These are phyloP conservation scores for Resseliella maxima DNA, from an alignment of 2,888 invertebrate species.

Conservation along the genomic window DNA sequence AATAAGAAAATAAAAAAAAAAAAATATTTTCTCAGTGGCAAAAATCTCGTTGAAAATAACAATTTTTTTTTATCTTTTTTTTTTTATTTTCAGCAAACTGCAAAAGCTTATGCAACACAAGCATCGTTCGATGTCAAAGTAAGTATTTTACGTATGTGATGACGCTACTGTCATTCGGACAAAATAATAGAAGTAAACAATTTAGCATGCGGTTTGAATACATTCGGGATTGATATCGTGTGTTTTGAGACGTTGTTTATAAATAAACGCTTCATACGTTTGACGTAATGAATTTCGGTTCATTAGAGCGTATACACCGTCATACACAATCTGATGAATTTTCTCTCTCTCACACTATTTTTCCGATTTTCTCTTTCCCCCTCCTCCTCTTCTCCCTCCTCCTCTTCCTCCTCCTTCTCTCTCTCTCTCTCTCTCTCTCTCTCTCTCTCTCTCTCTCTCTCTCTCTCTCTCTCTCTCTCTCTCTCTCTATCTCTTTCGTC, in stretches of 20 bases:
- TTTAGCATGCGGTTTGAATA: background rate
- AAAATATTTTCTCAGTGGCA: background rate
- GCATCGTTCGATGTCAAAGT: conserved; percentile 67
- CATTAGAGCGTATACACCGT: background rate
- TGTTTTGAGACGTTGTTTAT: background rate
- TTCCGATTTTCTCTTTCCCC: too few relatives aligned
- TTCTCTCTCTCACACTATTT: too few relatives aligned
- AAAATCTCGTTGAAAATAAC: background rate
- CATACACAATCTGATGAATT: background rate
- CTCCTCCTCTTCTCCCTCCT: too few relatives aligned
- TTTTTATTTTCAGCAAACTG: conserved; percentile 35
- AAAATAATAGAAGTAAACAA: background rate
- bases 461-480: too few relatives aligned
- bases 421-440: too few relatives aligned
- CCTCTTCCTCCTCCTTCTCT: too few relatives aligned
- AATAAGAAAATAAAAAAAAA: too few relatives aligned
- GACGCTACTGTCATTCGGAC: background rate
- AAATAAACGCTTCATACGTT: background rate
- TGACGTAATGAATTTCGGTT: background rate
- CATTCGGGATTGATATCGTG: background rate
- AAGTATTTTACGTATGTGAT: conserved; percentile 58
- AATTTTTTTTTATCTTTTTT: background rate
- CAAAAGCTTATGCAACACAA: conserved; percentile 66
- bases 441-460: too few relatives aligned
- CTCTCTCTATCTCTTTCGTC: too few relatives aligned